Percentiles rank a stretch among this genome's conserved stretches.
These are phyloP conservation scores for Catharus bicknelli DNA, from an alignment of 2,113 vertebrate species.

Conservation along the genomic window DNA sequence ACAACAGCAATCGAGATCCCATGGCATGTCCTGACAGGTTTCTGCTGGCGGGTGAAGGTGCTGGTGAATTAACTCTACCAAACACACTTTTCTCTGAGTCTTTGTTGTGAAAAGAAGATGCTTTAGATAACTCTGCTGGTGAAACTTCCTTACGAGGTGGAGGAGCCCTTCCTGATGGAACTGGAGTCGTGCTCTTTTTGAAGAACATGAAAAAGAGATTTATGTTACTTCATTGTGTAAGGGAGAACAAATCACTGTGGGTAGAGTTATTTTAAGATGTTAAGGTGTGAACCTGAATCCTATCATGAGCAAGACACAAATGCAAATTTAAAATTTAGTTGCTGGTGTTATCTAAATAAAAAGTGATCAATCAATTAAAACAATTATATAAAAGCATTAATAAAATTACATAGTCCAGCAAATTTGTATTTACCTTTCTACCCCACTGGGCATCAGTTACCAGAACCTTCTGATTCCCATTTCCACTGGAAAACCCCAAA, in stretches of 20 bases:
- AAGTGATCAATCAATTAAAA: not conserved
- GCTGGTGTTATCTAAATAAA: not conserved
- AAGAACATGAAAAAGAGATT: not conserved
- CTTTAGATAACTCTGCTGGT: not conserved
- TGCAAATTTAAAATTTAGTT: not conserved
- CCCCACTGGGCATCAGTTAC: not conserved
- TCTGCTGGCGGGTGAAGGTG: not conserved
- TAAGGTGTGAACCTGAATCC: not conserved
- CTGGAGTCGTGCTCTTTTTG: not conserved
- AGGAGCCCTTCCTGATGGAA: not conserved
- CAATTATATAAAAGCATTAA: not conserved
- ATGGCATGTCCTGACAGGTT: not conserved
- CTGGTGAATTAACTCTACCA: not conserved
- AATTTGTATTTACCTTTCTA: not conserved
- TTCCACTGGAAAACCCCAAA: slow-evolving; percentile 41
- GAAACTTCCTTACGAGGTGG: not conserved
- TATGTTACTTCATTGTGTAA: not conserved
- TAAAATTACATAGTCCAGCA: not conserved
- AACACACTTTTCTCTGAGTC: not conserved
- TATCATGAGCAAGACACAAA: not conserved
- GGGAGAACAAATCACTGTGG: not conserved
- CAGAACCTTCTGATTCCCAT: not conserved
- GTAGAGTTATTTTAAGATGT: not conserved
- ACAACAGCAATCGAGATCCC: rapidly evolving
- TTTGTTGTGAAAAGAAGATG: not conserved